phyloP scores from a whole-genome alignment of 2,113 vertebrate species.

The Leucoraja erinaceus region DNA sequence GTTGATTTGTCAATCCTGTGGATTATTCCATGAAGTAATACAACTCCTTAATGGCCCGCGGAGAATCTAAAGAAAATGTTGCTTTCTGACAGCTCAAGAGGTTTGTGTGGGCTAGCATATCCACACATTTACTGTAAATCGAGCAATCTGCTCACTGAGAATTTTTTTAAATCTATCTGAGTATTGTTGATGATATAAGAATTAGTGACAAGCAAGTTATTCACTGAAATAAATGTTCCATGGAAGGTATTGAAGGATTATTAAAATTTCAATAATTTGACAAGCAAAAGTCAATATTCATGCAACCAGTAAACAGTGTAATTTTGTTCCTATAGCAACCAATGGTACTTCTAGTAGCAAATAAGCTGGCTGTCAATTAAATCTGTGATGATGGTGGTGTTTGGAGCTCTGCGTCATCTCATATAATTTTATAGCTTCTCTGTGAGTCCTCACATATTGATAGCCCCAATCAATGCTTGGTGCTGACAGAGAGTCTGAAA shows the following conservation, averaged over 20 bases:
- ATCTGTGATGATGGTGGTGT: slow-evolving; percentile 16
- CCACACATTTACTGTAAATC: background rate
- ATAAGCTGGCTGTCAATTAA: slow-evolving; percentile 37
- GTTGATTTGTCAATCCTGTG: background rate
- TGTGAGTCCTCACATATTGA: slow-evolving; percentile 34
- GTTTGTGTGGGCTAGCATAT: background rate
- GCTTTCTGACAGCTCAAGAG: background rate
- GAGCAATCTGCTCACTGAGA: background rate
- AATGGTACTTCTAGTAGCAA: background rate
- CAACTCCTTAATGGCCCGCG: background rate
- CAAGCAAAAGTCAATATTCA: slow-evolving; percentile 38
- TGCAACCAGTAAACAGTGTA: slow-evolving; percentile 31
- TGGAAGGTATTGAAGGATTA: background rate
- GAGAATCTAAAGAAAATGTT: background rate
- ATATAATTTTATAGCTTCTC: slow-evolving; percentile 32
- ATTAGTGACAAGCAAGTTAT: background rate
- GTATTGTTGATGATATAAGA: background rate
- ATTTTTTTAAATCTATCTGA: background rate
- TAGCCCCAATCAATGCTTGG: slow-evolving; percentile 34
- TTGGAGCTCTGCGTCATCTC: background rate
- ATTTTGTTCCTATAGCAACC: slow-evolving; percentile 32
- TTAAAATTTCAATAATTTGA: slow-evolving; percentile 36
- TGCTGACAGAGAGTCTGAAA: slow-evolving; percentile 34
- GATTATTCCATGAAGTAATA: background rate
- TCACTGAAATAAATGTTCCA: slow-evolving; percentile 18